Base-by-base conservation (phyloP, 2,888 invertebrate genomes). In the Bibio marci region DNA sequence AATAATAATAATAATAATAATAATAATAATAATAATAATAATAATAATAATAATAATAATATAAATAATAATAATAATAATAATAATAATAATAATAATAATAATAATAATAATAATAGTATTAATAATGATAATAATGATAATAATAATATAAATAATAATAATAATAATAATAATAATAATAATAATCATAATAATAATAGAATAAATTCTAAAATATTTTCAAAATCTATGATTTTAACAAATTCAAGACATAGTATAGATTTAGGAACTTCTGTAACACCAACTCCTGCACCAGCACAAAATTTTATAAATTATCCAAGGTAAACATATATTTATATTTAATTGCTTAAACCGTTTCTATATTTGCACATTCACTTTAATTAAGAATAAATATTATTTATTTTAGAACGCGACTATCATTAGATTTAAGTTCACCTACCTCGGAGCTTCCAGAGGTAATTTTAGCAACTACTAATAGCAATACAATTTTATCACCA, bases 181-280 rank as follows among this genome's bases (percentile, higher is more conserved):
- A n/a, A n/a, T n/a, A n/a, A n/a, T n/a, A n/a, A n/a, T n/a, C n/a
- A n/a, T n/a, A n/a, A n/a, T n/a, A n/a, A n/a, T n/a, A n/a, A n/a
- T n/a, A n/a, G n/a, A n/a, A n/a, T n/a, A n/a, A n/a, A n/a, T n/a
- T n/a, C n/a, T n/a, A n/a, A n/a, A n/a, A n/a, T n/a, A n/a, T n/a
- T n/a, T n/a, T n/a, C n/a, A n/a, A n/a, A 49, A 44, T 38, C 40
- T 44, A 48, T 63, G 66, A 59, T 66, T 22, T 14, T 35, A 45
- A 73, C 70, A 26, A 73, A 70, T 52, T 75, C 75, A 48, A 67
- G 77, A 55, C 75, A 73, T 56, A 76, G 76, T 50, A 65, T 76
- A 53, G 77, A 77, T 57, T 64, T 77, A 47, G 73, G 73, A 50
- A 71, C 70, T 7, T 70, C 73, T 34, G 71, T 69, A 54, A 66